Conservation (phyloP, 2,797 vertebrate genomes). For the Muscicapa striata region DNA sequence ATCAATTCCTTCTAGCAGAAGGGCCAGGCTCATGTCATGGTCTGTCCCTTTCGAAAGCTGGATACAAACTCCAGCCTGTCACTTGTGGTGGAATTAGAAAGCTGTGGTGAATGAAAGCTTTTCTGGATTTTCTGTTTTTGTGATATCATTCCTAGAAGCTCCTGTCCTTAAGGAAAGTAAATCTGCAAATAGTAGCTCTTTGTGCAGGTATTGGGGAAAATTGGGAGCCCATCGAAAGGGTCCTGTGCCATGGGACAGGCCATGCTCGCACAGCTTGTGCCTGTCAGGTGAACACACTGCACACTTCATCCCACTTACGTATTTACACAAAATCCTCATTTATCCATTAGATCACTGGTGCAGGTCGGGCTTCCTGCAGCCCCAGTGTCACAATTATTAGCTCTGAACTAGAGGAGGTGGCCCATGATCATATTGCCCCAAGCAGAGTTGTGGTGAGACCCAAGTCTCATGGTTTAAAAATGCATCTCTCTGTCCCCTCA, state of each 20-base stretch:
- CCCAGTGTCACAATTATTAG: not conserved
- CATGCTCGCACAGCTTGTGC: fast-evolving
- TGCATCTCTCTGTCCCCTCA: fast-evolving
- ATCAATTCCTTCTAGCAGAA: slow-evolving; percentile 65
- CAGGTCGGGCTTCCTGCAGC: not conserved
- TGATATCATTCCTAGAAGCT: not conserved
- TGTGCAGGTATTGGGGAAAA: not conserved
- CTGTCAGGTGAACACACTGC: fast-evolving
- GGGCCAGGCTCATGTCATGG: not conserved
- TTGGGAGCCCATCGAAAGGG: not conserved
- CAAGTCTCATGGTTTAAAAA: not conserved
- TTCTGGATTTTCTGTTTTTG: not conserved
- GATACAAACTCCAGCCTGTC: slow-evolving; percentile 20
- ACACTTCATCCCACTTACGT: fast-evolving
- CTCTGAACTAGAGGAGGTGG: not conserved
- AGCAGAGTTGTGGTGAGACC: not conserved
- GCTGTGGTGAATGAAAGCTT: not conserved
- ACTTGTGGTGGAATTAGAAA: not conserved
- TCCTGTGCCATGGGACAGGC: fast-evolving
- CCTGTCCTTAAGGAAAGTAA: not conserved
- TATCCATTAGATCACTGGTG: fast-evolving
- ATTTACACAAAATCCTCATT: fast-evolving
- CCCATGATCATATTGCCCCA: fast-evolving
- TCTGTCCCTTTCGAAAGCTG: slow-evolving; percentile 65
- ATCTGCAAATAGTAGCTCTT: not conserved